Base-by-base conservation (phyloP, 64 coral and sea anemone species). In the Acropora tenuis region DNA sequence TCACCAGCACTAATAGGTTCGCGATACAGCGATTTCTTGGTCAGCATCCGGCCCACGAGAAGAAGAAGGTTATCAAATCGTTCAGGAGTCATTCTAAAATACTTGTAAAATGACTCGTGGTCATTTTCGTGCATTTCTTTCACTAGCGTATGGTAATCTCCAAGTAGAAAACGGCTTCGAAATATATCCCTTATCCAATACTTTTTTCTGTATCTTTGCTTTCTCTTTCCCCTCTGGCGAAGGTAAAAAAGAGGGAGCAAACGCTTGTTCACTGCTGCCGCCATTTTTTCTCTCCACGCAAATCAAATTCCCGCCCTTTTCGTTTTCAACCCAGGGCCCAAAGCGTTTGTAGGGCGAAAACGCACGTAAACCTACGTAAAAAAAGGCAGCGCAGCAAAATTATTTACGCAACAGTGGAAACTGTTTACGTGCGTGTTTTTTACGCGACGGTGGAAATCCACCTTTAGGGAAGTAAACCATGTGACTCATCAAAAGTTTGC, bases 81-180 rank as follows among this genome's bases (percentile, higher is more conserved):
- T 63, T 58, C 59, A 30, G 82, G 82, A 86, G 82, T 86, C 53
- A 86, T 86, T 86, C 82, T 58, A 57, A 86, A 86, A 86, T 69
- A 86, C 61, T 86, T 48, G 17, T 15, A 86, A 65, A 18, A 86
- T 20, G 12, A 20, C 82, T 86, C 82, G 46, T 66, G 55, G 46
- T 86, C 82, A 44, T 86, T 86, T 68, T 43, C 46, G 13, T 20
- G 52, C 82, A 86, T 86, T 86, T 86, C 82, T 69, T 65, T 20
- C 4, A 86, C 3, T n/a, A 43, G 67, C 8, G n/a, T 43, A 3
- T 69, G 11, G 65, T n/a, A 69, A 3, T 69, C 65, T 4, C 65
- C 65, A 69, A 69, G 65, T 69, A 69, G 3, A 69, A 6, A 69
- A 10, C 65, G 65, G 6, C 65, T 13, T n/a, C 18, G 6, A 13